Evolutionary conservation across 2,888 invertebrate species (phyloP), one percentile per base, ranked within the genome.

Genomic region (Drosophila borealis): DNA sequence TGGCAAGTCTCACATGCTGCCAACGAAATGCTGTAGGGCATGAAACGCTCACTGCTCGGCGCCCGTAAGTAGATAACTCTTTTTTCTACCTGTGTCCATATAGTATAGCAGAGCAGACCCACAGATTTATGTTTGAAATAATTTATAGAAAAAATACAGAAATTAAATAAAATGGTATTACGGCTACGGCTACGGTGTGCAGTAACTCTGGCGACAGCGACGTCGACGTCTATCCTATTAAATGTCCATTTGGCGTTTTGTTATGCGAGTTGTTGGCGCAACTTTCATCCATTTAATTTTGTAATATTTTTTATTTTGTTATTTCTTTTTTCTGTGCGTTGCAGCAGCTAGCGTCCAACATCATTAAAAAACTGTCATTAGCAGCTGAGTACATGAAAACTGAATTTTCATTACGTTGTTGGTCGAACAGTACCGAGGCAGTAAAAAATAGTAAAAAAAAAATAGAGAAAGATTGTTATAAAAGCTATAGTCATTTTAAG

Each of bases 341-440:
- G 63, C 69, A 57, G 61, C 69, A 57, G 70, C 65, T 55, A 70
- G 72, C 71, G 80, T 84, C 75, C 75, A 80, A 81, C 85, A 81
- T 83, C 89, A 83, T 89, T 88, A 85, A 86, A 88, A 88, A 88
- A 88, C 84, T 88, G 88, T 88, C 88, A 88, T 89, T 89, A 88
- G 89, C 88, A 88, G 89, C 76, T 79, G 83, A 74, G 81, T 83
- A 86, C 83, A 88, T 80, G 88, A 72, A 89, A 89, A 81, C 88
- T 80, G 86, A 89, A 89, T 87, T 87, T 87, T 79, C 80, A 88
- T 86, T 88, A 82, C 81, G 82, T 63, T 69, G 70, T 41, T 64
- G 55, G 74, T 62, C 49, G 53, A 57, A 45, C 53, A 54, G 55
- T 51, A 62, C 21, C 44, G 54, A 21, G 44, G 50, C 34, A 55